A percentile compares a stretch with the other conserved stretches of the same genome.
Conservation (phyloP, 2,797 vertebrate species). For the Crypturellus tataupa region DNA sequence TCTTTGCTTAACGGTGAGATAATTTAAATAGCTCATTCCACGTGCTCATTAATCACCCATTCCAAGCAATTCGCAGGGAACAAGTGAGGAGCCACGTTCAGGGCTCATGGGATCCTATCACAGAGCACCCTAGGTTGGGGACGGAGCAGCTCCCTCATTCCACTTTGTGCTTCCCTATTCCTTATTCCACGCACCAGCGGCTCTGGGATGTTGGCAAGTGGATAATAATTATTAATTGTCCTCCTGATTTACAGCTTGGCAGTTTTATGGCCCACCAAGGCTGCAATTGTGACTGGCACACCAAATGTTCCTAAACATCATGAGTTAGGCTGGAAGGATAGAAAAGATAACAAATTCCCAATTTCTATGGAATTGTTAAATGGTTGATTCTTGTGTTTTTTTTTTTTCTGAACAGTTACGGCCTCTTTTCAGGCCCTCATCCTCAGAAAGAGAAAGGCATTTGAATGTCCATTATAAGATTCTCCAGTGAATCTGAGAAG, state of each 20-base stretch:
- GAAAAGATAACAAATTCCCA: neutral
- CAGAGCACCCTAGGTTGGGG: neutral
- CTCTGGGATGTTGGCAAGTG: neutral
- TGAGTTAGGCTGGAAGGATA: neutral
- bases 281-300: neutral
- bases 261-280: neutral
- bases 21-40: neutral
- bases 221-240: neutral
- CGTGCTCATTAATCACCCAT: neutral
- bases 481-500: neutral
- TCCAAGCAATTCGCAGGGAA: neutral
- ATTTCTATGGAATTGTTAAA: neutral
- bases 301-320: neutral
- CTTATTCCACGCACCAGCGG: neutral
- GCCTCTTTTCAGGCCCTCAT: neutral
- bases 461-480: neutral
- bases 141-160: neutral
- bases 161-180: accelerated
- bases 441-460: neutral
- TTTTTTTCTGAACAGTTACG: neutral
- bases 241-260: neutral
- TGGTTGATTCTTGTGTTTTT: neutral
- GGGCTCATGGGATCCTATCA: accelerated
- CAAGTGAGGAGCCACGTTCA: accelerated
- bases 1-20: neutral